Conservation (phyloP, 1,140 invertebrate species). For the Bombus superbus region DNA sequence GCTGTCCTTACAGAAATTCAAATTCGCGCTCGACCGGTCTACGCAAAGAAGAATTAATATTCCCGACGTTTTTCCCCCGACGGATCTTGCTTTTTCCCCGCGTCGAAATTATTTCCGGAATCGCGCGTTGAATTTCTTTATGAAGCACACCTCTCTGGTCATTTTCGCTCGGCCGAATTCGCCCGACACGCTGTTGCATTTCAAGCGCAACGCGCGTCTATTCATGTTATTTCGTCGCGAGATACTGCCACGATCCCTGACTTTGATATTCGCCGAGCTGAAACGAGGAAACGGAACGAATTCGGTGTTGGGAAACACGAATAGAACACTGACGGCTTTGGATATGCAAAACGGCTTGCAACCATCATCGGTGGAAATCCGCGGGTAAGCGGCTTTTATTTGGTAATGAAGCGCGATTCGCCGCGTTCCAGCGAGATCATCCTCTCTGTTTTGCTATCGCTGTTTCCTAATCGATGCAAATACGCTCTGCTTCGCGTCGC, state of each 20-base stretch:
- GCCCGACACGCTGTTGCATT: not conserved
- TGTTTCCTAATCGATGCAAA: constrained; percentile 18
- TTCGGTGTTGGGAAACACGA: not conserved
- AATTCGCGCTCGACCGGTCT: not conserved
- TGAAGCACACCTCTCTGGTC: constrained; percentile 4
- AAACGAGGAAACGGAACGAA: not conserved
- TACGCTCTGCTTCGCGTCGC: not conserved
- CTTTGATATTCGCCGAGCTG: constrained; percentile 8
- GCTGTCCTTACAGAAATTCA: not conserved
- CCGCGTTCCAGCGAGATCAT: not conserved
- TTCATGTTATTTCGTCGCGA: constrained; percentile 15
- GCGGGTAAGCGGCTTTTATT: constrained; percentile 24
- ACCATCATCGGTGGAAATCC: constrained; percentile 22
- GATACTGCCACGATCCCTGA: constrained; percentile 15
- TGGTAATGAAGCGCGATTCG: constrained; percentile 23
- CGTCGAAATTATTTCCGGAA: constrained; percentile 10
- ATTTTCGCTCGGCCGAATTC: not conserved
- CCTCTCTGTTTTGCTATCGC: not conserved
- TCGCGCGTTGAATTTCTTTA: not conserved
- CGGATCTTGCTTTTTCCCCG: not conserved
- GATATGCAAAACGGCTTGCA: constrained; percentile 18
- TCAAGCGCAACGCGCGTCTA: constrained; percentile 7
- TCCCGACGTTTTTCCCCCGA: not conserved
- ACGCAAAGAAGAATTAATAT: not conserved
- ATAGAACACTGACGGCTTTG: not conserved